Percentiles rank a stretch among this genome's conserved stretches.
phyloP scores from a whole-genome alignment of 2,113 vertebrate genomes.

The Seriola rivoliana region DNA sequence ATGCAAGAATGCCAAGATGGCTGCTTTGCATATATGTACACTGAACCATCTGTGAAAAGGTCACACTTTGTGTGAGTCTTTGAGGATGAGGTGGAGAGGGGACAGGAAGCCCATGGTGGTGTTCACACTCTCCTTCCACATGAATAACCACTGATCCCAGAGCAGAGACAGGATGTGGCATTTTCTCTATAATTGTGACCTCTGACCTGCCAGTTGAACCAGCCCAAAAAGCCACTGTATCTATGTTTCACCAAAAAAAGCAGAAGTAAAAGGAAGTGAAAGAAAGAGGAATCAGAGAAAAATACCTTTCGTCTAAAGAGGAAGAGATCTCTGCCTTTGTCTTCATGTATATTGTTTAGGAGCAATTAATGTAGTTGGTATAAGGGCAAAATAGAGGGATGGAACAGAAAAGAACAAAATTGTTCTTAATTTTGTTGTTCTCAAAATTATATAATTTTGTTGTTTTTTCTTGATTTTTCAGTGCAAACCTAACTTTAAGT shows the following conservation, averaged over 20 bases:
- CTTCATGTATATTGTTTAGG: not conserved
- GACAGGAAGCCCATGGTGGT: slow-evolving; percentile 48
- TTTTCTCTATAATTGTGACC: slow-evolving; percentile 36
- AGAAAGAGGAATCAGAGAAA: not conserved
- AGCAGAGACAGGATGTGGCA: slow-evolving; percentile 30
- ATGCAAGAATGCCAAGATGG: slow-evolving; percentile 15
- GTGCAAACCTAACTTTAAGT: too few relatives aligned
- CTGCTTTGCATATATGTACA: slow-evolving; percentile 12
- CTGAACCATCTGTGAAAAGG: slow-evolving; percentile 47
- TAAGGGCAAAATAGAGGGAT: not conserved
- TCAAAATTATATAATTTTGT: too few relatives aligned
- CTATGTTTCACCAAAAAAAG: not conserved
- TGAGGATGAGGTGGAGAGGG: slow-evolving; percentile 35
- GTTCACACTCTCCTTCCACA: slow-evolving; percentile 41
- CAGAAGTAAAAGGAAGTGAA: not conserved
- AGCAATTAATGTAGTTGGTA: not conserved
- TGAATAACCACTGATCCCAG: slow-evolving; percentile 19
- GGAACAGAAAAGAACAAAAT: too few relatives aligned
- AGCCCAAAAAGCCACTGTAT: not conserved
- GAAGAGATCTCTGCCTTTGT: not conserved
- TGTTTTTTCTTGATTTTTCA: too few relatives aligned
- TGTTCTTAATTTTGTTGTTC: too few relatives aligned
- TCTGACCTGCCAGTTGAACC: slow-evolving; percentile 26
- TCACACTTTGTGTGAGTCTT: slow-evolving; percentile 26
- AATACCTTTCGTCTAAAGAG: not conserved